Base-by-base conservation (phyloP, 2,888 invertebrate genomes). In the Laspeyria flexula region DNA sequence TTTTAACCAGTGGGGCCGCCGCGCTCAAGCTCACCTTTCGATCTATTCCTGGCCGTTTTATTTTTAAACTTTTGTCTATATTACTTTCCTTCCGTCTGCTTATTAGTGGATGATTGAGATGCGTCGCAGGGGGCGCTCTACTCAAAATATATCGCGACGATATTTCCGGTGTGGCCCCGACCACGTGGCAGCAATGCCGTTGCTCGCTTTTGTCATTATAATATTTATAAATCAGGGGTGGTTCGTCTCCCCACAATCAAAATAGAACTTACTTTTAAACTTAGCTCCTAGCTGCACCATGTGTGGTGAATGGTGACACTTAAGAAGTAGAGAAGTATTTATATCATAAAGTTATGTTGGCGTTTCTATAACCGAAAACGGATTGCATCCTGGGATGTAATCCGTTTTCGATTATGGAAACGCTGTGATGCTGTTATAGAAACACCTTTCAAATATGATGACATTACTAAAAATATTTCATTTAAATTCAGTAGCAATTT, bases 61-160 rank as follows among this genome's bases (percentile, higher is more conserved):
- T 88, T 89, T 88, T 86, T 90, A 90, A 87, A 90, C 90, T 87
- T 90, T 90, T 91, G 90, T 91, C 90, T 91, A 88, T 90, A 91
- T 90, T 82, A 87, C 90, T 89, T 88, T 89, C 86, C 90, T 90
- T 89, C 88, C 88, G 87, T 82, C 84, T 86, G 83, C 90, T 90
- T 89, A 91, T 91, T 90, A 90, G 88, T 84, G 88, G 86, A 88
- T 90, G 90, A 90, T 90, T 88, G 86, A 90, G 86, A 85, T 77
- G 90, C 91, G 84, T 88, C 90, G 90, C 91, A 89, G 91, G 92
- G 91, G 91, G 91, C 87, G 86, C 85, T 81, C 72, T 66, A 60
- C 82, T 81, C 67, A 65, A 83, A 85, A 86, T 88, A 86, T 83
- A 83, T 79, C 78, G 78, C 77, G 76, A 71, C 77, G 81, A 83